These are phyloP conservation scores for Liparis tanakae DNA, from an alignment of 2,797 vertebrate species.

Conservation along the genomic window DNA sequence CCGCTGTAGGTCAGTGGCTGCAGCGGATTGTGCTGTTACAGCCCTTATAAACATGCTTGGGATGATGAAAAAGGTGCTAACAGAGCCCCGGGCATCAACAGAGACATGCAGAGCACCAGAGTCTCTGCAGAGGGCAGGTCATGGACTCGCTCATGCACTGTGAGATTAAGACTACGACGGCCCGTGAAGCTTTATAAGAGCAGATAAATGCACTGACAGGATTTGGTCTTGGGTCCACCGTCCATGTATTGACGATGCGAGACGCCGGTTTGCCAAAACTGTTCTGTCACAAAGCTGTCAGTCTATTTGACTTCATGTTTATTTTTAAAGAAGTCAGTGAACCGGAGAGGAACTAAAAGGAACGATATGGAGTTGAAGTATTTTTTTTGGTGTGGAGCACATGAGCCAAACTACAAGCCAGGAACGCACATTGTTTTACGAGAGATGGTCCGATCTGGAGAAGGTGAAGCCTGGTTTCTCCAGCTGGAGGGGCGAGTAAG, in stretches of 20 bases:
- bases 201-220: not conserved
- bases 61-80: conserved; percentile 81
- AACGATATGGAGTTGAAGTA: not conserved
- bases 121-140: conserved; percentile 21
- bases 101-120: conserved; percentile 32
- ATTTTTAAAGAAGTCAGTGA: not conserved
- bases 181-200: not conserved
- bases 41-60: conserved; percentile 70
- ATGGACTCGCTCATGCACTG: not conserved
- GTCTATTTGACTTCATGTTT: not conserved
- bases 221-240: no score
- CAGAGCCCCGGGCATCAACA: conserved; percentile 41
- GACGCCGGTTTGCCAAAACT: not conserved
- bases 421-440: not conserved
- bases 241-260: no score
- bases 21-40: conserved; percentile 51
- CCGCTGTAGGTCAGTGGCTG: conserved; percentile 71
- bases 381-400: not conserved
- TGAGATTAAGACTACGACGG: conserved; percentile 2
- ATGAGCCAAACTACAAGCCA: not conserved
- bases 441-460: not conserved
- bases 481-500: not conserved
- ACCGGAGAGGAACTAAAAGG: not conserved
- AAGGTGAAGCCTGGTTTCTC: not conserved
- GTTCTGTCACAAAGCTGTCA: not conserved